Conservation (phyloP, 2,113 vertebrate species). For the Origma solitaria region DNA sequence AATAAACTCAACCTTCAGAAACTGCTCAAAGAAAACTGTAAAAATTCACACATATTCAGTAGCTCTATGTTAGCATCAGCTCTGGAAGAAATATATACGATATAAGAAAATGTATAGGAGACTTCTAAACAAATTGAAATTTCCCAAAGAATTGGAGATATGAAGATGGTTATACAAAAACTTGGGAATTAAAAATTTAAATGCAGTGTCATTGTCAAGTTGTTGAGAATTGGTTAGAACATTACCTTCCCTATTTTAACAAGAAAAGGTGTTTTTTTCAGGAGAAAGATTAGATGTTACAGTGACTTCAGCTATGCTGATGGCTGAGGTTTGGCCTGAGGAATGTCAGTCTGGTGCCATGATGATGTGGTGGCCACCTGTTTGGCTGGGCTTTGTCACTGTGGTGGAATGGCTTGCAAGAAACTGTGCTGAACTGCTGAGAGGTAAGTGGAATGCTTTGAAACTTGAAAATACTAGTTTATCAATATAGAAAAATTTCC, state of each 20-base stretch:
- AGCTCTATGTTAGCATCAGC: neutral
- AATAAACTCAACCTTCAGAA: conserved; percentile 32
- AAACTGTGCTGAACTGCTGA: neutral
- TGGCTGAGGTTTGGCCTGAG: neutral
- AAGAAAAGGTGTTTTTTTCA: neutral
- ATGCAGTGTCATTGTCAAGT: neutral
- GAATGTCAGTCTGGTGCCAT: neutral
- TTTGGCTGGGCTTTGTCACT: neutral
- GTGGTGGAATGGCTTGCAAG: neutral
- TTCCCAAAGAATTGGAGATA: neutral
- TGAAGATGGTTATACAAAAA: neutral
- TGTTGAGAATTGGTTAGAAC: neutral
- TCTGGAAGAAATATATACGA: neutral
- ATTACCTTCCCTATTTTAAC: neutral
- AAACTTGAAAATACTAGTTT: neutral
- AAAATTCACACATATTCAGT: neutral
- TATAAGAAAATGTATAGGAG: neutral
- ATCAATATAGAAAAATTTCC: neutral
- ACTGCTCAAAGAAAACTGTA: conserved; percentile 2
- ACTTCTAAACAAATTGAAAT: neutral
- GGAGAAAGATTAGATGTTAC: neutral
- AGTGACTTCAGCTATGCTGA: neutral
- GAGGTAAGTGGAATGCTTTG: neutral
- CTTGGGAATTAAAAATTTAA: neutral
- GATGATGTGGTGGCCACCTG: neutral